A percentile compares a stretch with the other conserved stretches of the same genome.
These are phyloP conservation scores for Galeruca laticollis DNA, from an alignment of 2,888 invertebrate species.

Conservation along the genomic window DNA sequence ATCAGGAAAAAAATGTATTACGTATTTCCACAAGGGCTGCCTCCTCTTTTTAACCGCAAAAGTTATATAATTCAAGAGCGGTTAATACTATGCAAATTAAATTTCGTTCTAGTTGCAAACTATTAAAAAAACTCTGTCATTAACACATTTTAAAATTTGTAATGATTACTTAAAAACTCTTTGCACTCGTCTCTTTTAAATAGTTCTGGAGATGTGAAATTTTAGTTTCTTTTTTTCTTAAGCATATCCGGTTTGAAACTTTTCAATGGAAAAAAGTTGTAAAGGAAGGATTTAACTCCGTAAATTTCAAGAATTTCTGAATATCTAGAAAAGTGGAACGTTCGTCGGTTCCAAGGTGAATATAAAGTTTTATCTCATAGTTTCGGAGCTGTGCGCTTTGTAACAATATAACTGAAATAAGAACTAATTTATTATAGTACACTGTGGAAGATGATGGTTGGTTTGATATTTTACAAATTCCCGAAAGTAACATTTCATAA, in stretches of 20 bases:
- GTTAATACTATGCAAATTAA: not conserved
- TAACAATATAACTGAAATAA: not conserved
- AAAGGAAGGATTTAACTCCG: constrained; percentile 28
- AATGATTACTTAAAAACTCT: constrained; percentile 20
- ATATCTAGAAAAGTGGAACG: constrained; percentile 18
- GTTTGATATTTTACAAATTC: too few relatives aligned
- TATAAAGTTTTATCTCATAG: constrained; percentile 28
- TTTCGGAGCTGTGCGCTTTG: constrained; percentile 6
- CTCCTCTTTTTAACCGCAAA: not conserved
- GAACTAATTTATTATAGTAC: constrained; percentile 9
- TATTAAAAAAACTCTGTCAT: constrained; percentile 9
- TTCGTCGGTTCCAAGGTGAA: constrained; percentile 21
- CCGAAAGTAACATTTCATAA: too few relatives aligned
- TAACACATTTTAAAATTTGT: constrained; percentile 9
- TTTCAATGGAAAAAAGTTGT: constrained; percentile 39
- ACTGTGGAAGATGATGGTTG: not conserved
- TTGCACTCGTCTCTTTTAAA: constrained; percentile 15
- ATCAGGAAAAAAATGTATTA: constrained; percentile 1
- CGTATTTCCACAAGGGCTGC: not conserved
- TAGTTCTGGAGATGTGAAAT: constrained; percentile 1
- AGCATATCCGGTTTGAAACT: constrained; percentile 22
- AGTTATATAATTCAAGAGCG: not conserved
- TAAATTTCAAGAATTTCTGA: constrained; percentile 30
- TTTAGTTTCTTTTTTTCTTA: constrained; percentile 5
- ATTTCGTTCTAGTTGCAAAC: constrained; percentile 8